Evolutionary conservation across 2,113 vertebrate genomes (phyloP).

Genomic region (Odontesthes bonariensis): DNA sequence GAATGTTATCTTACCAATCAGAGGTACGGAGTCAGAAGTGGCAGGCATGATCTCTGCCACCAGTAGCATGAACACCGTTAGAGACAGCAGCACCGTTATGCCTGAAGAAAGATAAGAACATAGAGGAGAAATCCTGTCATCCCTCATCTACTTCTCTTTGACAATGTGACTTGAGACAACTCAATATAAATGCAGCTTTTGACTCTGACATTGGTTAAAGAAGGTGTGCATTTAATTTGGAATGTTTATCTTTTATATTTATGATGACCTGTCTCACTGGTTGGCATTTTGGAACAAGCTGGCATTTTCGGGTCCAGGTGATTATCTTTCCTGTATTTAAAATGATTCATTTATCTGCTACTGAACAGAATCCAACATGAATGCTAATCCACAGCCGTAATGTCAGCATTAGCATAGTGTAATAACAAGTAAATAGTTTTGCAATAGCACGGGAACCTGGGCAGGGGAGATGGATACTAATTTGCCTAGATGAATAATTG

Average conservation of each 20-base stretch:
- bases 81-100: constrained; percentile 92
- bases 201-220: constrained; percentile 5
- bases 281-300: constrained; percentile 44
- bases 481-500: constrained; percentile 20
- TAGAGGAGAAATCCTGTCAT: constrained; percentile 19
- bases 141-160: background rate
- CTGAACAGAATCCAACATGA: constrained; percentile 29
- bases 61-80: constrained; percentile 93
- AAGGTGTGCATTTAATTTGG: constrained; percentile 29
- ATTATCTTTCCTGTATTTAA: constrained; percentile 37
- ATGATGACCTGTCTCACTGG: constrained; percentile 27
- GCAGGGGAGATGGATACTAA: background rate
- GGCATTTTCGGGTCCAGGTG: constrained; percentile 48
- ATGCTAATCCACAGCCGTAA: constrained; percentile 45
- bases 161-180: constrained; percentile 11
- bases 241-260: constrained; percentile 38
- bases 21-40: constrained; percentile 92
- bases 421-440: constrained; percentile 39
- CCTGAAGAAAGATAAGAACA: constrained; percentile 72
- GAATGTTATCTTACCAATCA: constrained; percentile 85
- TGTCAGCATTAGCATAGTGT: constrained; percentile 63
- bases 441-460: background rate
- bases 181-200: constrained; percentile 27
- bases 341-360: constrained; percentile 31
- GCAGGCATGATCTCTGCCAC: constrained; percentile 95